Conservation (phyloP, 64 coral and sea anemone species). For the Actinia equina region DNA sequence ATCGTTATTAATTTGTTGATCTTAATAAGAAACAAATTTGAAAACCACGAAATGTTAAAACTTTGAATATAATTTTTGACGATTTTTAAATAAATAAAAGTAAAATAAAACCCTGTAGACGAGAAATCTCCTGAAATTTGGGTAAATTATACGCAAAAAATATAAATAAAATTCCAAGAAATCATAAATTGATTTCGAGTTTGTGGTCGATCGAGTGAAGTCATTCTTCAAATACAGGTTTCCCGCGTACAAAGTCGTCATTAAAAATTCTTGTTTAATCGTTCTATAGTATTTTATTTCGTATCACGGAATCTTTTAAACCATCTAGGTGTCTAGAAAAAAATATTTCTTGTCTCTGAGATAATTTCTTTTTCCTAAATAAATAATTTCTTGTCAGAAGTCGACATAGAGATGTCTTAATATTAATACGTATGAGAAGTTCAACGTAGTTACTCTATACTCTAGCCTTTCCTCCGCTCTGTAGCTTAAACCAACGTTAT, state of each 20-base stretch:
- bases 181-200: background rate
- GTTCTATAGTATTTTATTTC: background rate
- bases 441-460: conserved; percentile 60
- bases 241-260: background rate
- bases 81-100: background rate
- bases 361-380: conserved; percentile 53
- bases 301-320: background rate
- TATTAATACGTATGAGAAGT: conserved; percentile 82
- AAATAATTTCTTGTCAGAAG: conserved; percentile 78
- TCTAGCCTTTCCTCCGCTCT: conserved; percentile 42
- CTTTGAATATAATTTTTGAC: background rate
- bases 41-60: background rate
- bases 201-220: conserved; percentile 5
- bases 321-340: background rate
- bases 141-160: background rate
- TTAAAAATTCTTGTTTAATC: background rate
- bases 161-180: background rate
- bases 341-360: background rate
- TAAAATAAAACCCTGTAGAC: background rate
- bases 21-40: background rate
- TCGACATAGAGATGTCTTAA: conserved; percentile 76
- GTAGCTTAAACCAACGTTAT: background rate
- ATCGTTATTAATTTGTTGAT: background rate
- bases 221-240: conserved; percentile 10
- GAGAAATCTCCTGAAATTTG: background rate